Conservation (phyloP, 2,888 invertebrate species). For the Melanargia galathea region DNA sequence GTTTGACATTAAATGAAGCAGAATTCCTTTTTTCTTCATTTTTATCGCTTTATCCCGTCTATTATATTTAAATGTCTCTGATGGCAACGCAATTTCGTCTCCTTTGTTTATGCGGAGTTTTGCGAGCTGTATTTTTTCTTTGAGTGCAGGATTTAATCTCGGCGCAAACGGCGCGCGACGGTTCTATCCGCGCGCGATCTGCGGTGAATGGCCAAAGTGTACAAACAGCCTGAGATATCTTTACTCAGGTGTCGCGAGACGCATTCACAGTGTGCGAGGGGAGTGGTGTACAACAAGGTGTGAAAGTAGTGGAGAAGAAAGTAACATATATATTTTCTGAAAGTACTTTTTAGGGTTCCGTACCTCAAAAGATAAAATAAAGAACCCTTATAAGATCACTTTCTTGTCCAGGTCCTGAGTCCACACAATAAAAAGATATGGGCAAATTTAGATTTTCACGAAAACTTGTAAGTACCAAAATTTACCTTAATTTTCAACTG, state of each 20-base stretch:
- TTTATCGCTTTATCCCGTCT: not conserved
- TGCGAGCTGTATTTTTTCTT: constrained; percentile 34
- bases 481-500: too few relatives aligned
- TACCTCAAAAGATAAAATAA: too few relatives aligned
- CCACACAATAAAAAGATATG: too few relatives aligned
- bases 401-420: too few relatives aligned
- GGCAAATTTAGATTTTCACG: too few relatives aligned
- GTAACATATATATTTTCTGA: too few relatives aligned
- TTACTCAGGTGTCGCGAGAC: constrained; percentile 63
- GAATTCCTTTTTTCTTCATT: too few relatives aligned
- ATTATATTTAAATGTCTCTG: not conserved
- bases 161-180: constrained; percentile 42
- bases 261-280: constrained; percentile 43
- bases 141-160: constrained; percentile 52
- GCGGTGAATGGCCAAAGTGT: constrained; percentile 55
- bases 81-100: constrained; percentile 33
- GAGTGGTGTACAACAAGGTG: constrained; percentile 29
- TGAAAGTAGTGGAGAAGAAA: constrained; percentile 20
- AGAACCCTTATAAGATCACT: too few relatives aligned
- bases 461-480: too few relatives aligned
- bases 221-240: constrained; percentile 59
- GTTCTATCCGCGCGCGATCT: constrained; percentile 70
- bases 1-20: too few relatives aligned
- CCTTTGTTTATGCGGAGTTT: constrained; percentile 33
- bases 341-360: too few relatives aligned